phyloP scores from a whole-genome alignment of 2,797 vertebrate species.

The Anisognathus igniventris region DNA sequence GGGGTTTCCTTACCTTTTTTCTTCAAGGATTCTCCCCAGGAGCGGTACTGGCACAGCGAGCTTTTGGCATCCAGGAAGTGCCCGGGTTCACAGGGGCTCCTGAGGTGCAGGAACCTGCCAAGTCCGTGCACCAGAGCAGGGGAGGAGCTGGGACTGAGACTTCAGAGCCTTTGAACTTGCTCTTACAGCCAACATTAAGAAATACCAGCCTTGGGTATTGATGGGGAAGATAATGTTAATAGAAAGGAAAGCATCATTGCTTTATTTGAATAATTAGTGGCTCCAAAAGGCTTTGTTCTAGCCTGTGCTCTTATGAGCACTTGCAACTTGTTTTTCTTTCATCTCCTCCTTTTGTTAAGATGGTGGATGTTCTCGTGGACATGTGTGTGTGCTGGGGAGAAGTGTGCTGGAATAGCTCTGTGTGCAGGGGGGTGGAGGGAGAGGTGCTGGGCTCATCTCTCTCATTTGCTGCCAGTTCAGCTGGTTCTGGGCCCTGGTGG shows the following conservation, averaged over 20 bases:
- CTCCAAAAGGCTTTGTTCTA: background rate
- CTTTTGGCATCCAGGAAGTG: background rate
- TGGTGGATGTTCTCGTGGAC: background rate
- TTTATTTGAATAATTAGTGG: background rate
- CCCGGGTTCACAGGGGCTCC: background rate
- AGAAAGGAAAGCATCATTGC: background rate
- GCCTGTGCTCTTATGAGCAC: background rate
- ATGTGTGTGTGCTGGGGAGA: no score
- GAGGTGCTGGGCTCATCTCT: background rate
- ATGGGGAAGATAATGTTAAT: background rate
- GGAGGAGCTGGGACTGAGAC: background rate
- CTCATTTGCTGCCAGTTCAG: background rate
- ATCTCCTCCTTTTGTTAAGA: background rate
- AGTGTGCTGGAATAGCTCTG: background rate
- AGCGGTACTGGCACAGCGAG: background rate
- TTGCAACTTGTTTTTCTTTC: background rate
- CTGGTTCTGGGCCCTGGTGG: background rate
- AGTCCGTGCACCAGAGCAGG: background rate
- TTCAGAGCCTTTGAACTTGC: background rate
- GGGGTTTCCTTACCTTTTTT: slow-evolving; percentile 60
- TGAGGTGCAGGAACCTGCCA: background rate
- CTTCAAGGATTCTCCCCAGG: slow-evolving; percentile 53
- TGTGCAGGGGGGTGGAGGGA: rapidly evolving
- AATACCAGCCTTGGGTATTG: background rate
- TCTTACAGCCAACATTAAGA: background rate